These are phyloP conservation scores for Semnornis frantzii DNA, from an alignment of 2,113 vertebrate species.

Conservation along the genomic window DNA sequence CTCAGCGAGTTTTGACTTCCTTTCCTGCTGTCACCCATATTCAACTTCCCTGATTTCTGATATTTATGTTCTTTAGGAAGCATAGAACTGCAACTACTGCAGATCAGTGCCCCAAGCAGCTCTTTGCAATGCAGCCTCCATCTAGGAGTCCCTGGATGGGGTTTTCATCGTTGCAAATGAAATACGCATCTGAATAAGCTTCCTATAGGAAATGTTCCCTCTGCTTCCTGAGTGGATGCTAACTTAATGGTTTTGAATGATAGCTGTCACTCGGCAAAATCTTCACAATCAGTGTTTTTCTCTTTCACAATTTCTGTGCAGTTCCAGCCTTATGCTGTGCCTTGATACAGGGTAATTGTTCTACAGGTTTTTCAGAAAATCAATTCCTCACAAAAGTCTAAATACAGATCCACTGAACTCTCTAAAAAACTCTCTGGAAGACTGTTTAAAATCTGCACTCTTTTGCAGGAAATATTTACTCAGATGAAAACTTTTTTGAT, in stretches of 20 bases:
- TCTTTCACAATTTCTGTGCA: background rate
- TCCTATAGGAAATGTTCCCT: background rate
- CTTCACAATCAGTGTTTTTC: background rate
- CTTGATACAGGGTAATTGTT: background rate
- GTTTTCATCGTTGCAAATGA: background rate
- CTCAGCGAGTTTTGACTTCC: background rate
- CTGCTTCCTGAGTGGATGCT: background rate
- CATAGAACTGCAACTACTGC: background rate
- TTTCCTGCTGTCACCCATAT: background rate
- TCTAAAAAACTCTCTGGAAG: background rate
- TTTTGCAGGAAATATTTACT: background rate
- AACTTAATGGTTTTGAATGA: background rate
- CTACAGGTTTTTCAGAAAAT: background rate
- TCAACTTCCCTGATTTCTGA: background rate
- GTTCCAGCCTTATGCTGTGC: background rate
- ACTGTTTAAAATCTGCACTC: background rate
- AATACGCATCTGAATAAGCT: background rate
- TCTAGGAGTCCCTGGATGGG: background rate
- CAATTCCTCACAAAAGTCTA: background rate
- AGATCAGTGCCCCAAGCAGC: background rate
- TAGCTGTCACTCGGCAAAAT: background rate
- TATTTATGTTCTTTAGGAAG: background rate
- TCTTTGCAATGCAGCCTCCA: background rate
- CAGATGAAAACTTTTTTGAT: background rate
- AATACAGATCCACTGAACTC: background rate